Evolutionary conservation across 1,140 invertebrate species (phyloP).

Genomic region (Caenorhabditis inopinata): DNA sequence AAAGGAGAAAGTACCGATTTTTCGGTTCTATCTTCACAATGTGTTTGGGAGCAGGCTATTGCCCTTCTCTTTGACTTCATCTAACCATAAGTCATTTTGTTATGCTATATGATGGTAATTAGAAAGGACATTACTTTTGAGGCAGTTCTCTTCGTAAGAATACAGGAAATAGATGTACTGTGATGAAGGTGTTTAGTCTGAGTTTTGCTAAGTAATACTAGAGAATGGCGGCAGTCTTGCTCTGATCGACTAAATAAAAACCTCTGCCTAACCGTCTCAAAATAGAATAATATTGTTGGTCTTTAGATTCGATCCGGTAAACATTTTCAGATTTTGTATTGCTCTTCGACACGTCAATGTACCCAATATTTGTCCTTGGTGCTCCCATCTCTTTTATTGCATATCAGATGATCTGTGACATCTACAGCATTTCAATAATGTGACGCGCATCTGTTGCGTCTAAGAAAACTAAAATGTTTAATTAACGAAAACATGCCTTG

Average conservation of each 20-base stretch:
- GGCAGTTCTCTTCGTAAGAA: no score
- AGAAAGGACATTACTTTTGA: background rate
- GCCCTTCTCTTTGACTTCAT: background rate
- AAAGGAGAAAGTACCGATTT: background rate
- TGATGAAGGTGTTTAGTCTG: background rate
- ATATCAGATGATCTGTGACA: slow-evolving; percentile 24
- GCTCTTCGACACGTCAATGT: background rate
- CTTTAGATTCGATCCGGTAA: background rate
- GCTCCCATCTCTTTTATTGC: background rate
- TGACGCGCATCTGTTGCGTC: background rate
- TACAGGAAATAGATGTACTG: background rate
- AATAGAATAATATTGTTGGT: no score
- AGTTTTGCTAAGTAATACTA: background rate
- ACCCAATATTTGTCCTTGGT: background rate
- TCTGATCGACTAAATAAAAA: no score
- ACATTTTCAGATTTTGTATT: background rate
- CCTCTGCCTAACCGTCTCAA: no score
- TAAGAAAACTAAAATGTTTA: background rate
- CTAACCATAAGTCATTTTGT: background rate
- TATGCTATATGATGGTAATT: background rate
- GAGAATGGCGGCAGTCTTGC: no score
- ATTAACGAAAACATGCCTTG: background rate
- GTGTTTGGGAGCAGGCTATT: background rate
- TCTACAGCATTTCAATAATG: background rate
- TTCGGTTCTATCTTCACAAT: background rate